Conservation (phyloP, 2,113 vertebrate genomes). For the Silurus asotus region DNA sequence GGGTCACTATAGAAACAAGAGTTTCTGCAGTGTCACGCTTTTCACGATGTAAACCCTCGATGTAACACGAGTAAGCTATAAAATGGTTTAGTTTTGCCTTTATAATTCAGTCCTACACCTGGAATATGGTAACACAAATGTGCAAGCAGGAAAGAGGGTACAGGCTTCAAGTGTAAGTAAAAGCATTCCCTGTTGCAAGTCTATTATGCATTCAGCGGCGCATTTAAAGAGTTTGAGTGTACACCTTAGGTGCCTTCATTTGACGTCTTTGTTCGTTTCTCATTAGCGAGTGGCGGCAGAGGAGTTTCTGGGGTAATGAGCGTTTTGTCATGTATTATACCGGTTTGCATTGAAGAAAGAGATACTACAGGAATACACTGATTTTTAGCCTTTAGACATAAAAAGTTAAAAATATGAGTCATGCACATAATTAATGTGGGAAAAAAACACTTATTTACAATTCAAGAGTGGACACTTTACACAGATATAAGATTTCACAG, state of each 20-base stretch:
- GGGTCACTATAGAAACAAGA: neutral
- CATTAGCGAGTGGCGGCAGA: constrained; percentile 26
- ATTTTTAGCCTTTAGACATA: neutral
- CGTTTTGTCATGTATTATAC: constrained; percentile 23
- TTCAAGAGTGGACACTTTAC: neutral
- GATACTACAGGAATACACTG: constrained; percentile 4
- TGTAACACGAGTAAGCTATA: neutral
- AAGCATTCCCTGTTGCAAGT: neutral
- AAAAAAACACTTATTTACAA: neutral
- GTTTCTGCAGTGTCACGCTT: neutral
- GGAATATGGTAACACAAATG: neutral
- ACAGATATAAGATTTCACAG: neutral
- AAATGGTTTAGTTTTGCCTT: neutral
- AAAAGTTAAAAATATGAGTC: neutral
- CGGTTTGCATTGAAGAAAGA: constrained; percentile 8
- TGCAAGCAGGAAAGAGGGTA: neutral
- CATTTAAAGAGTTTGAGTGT: neutral
- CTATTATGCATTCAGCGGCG: constrained; percentile 22
- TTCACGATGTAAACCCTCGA: neutral
- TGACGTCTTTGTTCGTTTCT: constrained; percentile 24
- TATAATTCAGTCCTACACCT: neutral
- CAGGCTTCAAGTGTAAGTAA: neutral
- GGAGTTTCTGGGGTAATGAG: constrained; percentile 37
- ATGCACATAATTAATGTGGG: neutral
- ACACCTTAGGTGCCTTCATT: constrained; percentile 34